These are phyloP conservation scores for Colletes gigas DNA, from an alignment of 1,140 invertebrate species.

Conservation along the genomic window DNA sequence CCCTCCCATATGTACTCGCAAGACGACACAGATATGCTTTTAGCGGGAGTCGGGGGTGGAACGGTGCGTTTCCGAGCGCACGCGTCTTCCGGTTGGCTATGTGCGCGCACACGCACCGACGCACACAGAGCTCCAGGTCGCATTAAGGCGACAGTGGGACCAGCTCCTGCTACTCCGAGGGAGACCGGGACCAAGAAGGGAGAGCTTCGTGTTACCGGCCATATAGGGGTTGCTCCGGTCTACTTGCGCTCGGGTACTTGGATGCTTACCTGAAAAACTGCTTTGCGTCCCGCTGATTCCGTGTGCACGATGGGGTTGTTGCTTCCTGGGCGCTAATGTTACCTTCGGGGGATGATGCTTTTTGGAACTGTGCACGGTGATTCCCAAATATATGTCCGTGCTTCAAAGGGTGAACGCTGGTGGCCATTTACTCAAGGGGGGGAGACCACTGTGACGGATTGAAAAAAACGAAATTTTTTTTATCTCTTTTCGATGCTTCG, in stretches of 20 bases:
- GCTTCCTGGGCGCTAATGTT: neutral
- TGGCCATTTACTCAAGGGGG: too few species aligned
- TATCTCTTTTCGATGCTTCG: too few species aligned
- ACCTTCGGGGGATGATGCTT: neutral
- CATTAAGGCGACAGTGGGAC: conserved; percentile 47
- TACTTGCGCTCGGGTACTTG: conserved; percentile 24
- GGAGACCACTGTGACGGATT: too few species aligned
- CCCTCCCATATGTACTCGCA: conserved; percentile 63
- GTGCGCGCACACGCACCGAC: conserved; percentile 56
- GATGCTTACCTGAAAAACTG: conserved; percentile 34
- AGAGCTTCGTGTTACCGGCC: conserved; percentile 22
- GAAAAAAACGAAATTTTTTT: too few species aligned
- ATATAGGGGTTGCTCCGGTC: conserved; percentile 38
- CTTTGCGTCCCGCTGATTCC: conserved; percentile 14
- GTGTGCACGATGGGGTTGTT: neutral
- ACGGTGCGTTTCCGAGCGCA: conserved; percentile 69
- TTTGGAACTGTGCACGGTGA: neutral
- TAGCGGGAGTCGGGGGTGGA: conserved; percentile 69
- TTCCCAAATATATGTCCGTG: too few species aligned
- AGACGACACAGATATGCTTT: conserved; percentile 78
- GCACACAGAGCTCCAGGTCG: conserved; percentile 21
- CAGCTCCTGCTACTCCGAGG: conserved; percentile 47
- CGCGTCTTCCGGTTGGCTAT: conserved; percentile 57
- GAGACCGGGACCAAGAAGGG: conserved; percentile 44
- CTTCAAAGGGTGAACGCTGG: too few species aligned